Conservation (phyloP, 2,797 vertebrate genomes). For the Adrianichthys oophorus region DNA sequence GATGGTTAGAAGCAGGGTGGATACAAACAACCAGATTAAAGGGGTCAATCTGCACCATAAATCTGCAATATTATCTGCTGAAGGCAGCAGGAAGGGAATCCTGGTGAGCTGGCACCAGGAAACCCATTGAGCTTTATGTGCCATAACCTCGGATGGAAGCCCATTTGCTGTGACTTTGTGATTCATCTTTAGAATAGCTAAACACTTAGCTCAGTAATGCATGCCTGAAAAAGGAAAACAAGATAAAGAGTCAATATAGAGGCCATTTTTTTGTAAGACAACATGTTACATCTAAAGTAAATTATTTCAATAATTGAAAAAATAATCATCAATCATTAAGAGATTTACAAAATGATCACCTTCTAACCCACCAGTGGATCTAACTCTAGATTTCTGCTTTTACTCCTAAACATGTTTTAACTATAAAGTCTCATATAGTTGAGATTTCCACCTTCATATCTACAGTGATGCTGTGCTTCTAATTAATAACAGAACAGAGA, state of each 20-base stretch:
- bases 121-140: slow-evolving; percentile 25
- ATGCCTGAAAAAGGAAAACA: slow-evolving; percentile 31
- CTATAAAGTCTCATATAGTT: no score
- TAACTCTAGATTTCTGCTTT: no score
- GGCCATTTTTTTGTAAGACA: slow-evolving; percentile 18
- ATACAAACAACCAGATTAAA: slow-evolving; percentile 59
- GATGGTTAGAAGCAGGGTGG: slow-evolving; percentile 25
- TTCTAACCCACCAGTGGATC: no score
- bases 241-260: slow-evolving; percentile 44
- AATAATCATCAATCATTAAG: no score
- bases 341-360: no score
- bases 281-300: slow-evolving; percentile 1
- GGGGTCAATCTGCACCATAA: slow-evolving; percentile 54
- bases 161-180: slow-evolving; percentile 40
- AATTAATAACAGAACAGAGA: neutral
- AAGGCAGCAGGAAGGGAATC: slow-evolving; percentile 32
- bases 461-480: neutral
- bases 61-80: slow-evolving; percentile 56
- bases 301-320: neutral
- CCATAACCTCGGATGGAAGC: slow-evolving; percentile 42
- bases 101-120: slow-evolving; percentile 19
- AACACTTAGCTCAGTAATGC: slow-evolving; percentile 39
- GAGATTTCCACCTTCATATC: neutral
- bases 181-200: slow-evolving; percentile 51
- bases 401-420: no score